Evolutionary conservation across 2,888 invertebrate species (phyloP), one percentile per base, ranked within the genome.

Genomic region (Hypena proboscidalis): DNA sequence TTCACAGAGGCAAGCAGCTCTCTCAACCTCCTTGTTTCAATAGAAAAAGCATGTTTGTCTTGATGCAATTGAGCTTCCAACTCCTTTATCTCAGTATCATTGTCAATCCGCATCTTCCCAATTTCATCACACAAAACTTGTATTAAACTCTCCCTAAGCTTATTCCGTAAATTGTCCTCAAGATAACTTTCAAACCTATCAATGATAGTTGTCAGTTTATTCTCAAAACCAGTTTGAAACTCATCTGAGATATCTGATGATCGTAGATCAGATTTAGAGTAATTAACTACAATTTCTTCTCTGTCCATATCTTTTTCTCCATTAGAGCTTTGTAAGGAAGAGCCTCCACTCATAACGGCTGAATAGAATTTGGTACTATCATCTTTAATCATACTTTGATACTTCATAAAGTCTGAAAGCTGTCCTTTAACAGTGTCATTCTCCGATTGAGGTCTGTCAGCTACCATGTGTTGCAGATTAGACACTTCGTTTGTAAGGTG

Each of bases 401-500:
- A 90, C 51, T 90, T 90, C 1, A 85, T 70, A 27, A 85, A 88
- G 61, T 91, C 91, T 0, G 91, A 91, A 0, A 91, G 56, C 50
- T 91, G 90, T 1, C 71, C 84, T 58, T 85, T 86, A 11, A 86
- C 59, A 0, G 87, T 87, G 45, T 91, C 89, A 38, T 83, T 79
- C 2, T 86, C 86, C 0, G 84, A 80, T 0, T 77, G 69, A 1
- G 83, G 77, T 3, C 70, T 64, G 40, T 89, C 86, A 0, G 75
- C 81, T 5, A 84, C 67, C 1, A 77, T 48, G 25, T 87, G 85
- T 51, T 87, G 87, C 9, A 94, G 67, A 22, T 85, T 77, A 7
- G 91, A 90, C 7, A 95, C 88, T 76, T 95, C 94, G 5, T 84
- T 85, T 0, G 90, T 88, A 8, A 94, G 92, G 55, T 93, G 92